Evolutionary conservation across 2,113 vertebrate genomes (phyloP), one percentile per base, ranked within the genome.

Genomic region (Callithrix jacchus): DNA sequence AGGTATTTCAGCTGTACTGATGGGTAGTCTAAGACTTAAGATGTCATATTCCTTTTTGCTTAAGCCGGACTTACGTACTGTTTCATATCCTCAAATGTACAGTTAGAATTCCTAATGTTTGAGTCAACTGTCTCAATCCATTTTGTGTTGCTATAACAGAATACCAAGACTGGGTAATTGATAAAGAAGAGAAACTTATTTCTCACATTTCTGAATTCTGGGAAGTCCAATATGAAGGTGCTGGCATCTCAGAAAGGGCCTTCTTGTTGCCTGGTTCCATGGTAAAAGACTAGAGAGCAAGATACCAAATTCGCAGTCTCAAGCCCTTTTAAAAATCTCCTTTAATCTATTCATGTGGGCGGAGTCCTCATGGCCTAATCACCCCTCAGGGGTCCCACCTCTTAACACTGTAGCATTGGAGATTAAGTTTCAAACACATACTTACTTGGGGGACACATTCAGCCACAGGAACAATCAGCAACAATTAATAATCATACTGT

Each of bases 1-100:
- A 99, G 99, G 99, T 99, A 99, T 98, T 96, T 89, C 45, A 71
- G 80, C 89, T 61, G 45, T 23, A 3, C 3, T 61, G 56, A 71
- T 9, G 87, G 27, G 17, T 47, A 64, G 82, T 13, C 71, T 61
- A 35, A 85, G 84, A 81, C 52, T 82, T 68, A 73, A 70, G 10
- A 23, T 96, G 35, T n/a, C 27, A 8, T 94, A 32, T 30, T 85
- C 45, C 6, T 93, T 94, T 95, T 77, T 87, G 61, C 25, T 76
- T 66, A 90, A 82, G 52, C 40, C 35, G 30, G 32, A 27, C 92
- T 18, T 58, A 56, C 45, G 12, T 94, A 4, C 95, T 96, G 73
- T 92, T 94, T 93, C 32, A 68, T 54, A 82, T 71, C 5, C 25
- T 91, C 17, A 76, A 71, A 54, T 89, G 71, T 74, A 76, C 32